Conservation (phyloP, 1,140 invertebrate genomes). For the Lethocerus indicus region DNA sequence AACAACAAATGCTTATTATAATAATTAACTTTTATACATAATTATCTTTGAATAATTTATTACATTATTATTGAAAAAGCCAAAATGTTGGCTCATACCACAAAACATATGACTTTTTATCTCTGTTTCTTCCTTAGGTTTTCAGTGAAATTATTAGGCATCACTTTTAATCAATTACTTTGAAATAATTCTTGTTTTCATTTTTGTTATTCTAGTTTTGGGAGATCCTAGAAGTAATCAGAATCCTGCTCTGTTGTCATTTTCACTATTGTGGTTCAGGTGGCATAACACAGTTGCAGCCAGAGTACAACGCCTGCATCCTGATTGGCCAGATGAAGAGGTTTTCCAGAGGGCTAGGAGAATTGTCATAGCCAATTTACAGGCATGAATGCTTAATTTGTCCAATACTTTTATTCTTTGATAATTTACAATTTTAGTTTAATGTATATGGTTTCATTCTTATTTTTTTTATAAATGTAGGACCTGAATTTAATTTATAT, state of each 20-base stretch:
- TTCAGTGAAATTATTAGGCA: neutral
- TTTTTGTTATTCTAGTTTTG: conserved; percentile 61
- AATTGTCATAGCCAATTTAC: conserved; percentile 81
- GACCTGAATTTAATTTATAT: conserved; percentile 1
- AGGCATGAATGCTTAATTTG: too few species aligned
- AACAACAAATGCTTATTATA: neutral
- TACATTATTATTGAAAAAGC: too few species aligned
- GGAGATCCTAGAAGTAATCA: conserved; percentile 95
- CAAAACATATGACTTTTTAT: neutral
- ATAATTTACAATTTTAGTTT: neutral
- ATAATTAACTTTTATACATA: too few species aligned
- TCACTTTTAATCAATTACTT: neutral
- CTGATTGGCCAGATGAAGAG: conserved; percentile 85
- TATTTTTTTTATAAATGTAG: neutral
- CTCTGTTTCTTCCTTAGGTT: neutral
- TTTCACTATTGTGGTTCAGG: conserved; percentile 84
- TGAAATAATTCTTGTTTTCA: conserved; percentile 8
- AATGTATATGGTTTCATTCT: neutral
- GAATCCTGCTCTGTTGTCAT: conserved; percentile 84
- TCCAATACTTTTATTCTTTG: too few species aligned
- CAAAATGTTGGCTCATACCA: neutral
- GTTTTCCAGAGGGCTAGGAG: conserved; percentile 80
- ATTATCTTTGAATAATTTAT: too few species aligned
- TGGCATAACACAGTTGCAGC: conserved; percentile 90
- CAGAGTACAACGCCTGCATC: conserved; percentile 56